Percentiles rank a stretch among this genome's conserved stretches.
Conservation (phyloP, 2,888 invertebrate species). For the Oligia fasciuncula region DNA sequence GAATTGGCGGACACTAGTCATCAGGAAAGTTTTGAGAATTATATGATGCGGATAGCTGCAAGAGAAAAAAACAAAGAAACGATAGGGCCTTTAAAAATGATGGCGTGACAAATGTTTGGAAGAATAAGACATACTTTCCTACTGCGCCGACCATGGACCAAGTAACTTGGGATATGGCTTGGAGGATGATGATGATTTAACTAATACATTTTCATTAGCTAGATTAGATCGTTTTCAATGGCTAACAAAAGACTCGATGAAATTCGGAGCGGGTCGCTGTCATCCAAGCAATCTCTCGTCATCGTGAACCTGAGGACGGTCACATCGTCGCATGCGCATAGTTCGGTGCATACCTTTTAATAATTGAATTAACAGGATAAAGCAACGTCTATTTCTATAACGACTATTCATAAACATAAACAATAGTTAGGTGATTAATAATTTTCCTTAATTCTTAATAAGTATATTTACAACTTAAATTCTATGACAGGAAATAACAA, state of each 20-base stretch:
- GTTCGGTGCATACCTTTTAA: neutral
- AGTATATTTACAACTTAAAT: conserved; percentile 2
- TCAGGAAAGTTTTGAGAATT: neutral
- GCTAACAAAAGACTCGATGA: neutral
- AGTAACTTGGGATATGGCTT: neutral
- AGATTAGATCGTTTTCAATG: neutral
- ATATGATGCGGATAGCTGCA: neutral
- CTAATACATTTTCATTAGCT: neutral
- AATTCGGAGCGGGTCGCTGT: no score
- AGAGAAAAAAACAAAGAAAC: neutral
- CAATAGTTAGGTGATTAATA: neutral
- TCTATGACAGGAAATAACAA: neutral
- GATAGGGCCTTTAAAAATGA: neutral
- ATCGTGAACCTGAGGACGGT: neutral
- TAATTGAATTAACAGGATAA: conserved; percentile 16
- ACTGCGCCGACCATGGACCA: neutral
- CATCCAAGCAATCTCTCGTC: neutral
- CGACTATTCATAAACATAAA: conserved; percentile 11
- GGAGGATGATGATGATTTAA: neutral
- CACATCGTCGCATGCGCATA: neutral
- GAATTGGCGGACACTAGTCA: neutral
- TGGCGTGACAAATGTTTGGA: neutral
- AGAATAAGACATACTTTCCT: neutral
- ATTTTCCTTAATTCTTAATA: conserved; percentile 12
- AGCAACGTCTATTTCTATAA: neutral